A percentile compares a stretch with the other conserved stretches of the same genome.
These are phyloP conservation scores for Cheilosia soror DNA, from an alignment of 2,888 invertebrate species.

Conservation along the genomic window DNA sequence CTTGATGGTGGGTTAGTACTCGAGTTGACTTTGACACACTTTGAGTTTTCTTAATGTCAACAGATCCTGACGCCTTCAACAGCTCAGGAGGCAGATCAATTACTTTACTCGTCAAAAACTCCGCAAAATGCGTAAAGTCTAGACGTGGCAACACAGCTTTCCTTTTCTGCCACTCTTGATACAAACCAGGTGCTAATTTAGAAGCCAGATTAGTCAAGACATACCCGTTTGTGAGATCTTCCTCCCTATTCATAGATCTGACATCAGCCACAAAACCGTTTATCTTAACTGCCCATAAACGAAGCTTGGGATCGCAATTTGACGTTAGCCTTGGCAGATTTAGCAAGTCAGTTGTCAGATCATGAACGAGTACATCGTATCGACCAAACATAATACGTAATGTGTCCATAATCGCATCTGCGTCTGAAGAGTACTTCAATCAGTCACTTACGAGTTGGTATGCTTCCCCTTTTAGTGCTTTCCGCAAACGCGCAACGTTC, in stretches of 20 bases:
- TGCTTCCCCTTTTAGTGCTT: constrained; percentile 11
- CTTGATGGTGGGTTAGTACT: neutral
- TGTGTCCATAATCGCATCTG: constrained; percentile 3
- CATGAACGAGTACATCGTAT: constrained; percentile 16
- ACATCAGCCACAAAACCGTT: constrained; percentile 11
- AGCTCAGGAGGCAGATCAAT: neutral
- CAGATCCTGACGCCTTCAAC: neutral
- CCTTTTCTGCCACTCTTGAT: neutral
- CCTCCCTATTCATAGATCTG: constrained; percentile 5
- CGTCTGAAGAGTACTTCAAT: constrained; percentile 7
- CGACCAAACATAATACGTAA: constrained; percentile 9
- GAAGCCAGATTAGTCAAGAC: neutral
- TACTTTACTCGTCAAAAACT: neutral
- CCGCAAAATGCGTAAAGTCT: neutral
- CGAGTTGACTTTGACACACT: neutral
- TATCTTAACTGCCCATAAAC: constrained; percentile 1
- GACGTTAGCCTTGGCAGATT: constrained; percentile 2
- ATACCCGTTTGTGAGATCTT: neutral
- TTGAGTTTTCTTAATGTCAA: neutral
- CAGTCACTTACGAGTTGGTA: constrained; percentile 19
- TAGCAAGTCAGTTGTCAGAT: constrained; percentile 4
- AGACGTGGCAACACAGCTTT: neutral
- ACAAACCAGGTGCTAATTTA: neutral
- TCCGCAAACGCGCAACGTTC: too few species aligned
- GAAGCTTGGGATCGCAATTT: constrained; percentile 11